Evolutionary conservation across 2,113 vertebrate genomes (phyloP).

Genomic region (Esox niger): DNA sequence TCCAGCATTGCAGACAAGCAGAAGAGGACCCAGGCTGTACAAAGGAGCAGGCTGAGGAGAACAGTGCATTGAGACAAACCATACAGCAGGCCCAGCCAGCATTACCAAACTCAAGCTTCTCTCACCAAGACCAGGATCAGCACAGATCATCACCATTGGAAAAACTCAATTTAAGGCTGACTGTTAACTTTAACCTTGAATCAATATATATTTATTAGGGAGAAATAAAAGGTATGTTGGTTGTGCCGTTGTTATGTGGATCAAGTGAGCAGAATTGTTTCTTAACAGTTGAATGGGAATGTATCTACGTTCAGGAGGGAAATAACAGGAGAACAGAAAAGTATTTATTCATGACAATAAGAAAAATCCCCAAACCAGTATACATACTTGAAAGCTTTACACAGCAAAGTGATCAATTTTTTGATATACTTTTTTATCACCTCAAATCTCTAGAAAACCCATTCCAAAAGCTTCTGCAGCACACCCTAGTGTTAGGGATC

Average conservation of each 20-base stretch:
- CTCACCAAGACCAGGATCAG: not conserved
- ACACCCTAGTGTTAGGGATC: constrained; percentile 2
- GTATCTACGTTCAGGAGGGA: not conserved
- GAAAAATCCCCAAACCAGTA: not conserved
- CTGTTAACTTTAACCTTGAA: not conserved
- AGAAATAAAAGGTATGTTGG: not conserved
- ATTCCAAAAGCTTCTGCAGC: not conserved
- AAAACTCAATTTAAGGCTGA: not conserved
- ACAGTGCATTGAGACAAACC: constrained; percentile 44
- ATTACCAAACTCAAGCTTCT: not conserved
- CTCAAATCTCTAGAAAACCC: not conserved
- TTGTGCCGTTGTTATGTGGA: no score
- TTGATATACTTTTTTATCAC: not conserved
- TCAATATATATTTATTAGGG: not conserved
- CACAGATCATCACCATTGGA: not conserved
- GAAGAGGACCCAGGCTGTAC: constrained; percentile 66
- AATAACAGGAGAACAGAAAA: constrained; percentile 2
- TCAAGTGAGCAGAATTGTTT: no score
- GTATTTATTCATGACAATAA: constrained; percentile 14
- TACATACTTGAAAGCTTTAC: constrained; percentile 6
- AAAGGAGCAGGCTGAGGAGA: constrained; percentile 67
- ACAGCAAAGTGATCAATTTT: not conserved
- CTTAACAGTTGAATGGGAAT: no score
- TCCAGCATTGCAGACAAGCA: constrained; percentile 69
- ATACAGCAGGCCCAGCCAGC: not conserved